Evolutionary conservation across 1,140 invertebrate species (phyloP).

Genomic region (Cydia splendana): DNA sequence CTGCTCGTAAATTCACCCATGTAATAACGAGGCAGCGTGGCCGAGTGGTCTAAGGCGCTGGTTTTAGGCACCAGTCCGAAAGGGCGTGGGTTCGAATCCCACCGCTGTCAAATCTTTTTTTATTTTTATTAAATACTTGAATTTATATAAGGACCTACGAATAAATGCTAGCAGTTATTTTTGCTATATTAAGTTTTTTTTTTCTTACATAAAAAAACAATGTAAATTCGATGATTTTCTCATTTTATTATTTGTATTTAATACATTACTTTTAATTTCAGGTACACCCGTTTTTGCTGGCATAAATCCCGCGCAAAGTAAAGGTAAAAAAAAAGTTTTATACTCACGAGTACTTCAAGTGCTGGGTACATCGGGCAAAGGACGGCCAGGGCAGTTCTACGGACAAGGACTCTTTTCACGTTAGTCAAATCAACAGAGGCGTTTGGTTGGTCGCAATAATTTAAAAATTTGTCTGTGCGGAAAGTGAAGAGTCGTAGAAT

Average conservation of each 20-base stretch:
- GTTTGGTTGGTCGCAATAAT: no score
- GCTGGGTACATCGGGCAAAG: neutral
- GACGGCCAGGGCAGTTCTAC: neutral
- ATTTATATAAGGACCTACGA: neutral
- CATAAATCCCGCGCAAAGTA: slow-evolving; percentile 4
- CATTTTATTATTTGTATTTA: neutral
- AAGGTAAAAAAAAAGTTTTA: neutral
- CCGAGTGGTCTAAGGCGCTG: slow-evolving; percentile 89
- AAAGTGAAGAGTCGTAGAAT: no score
- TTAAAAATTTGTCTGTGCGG: no score
- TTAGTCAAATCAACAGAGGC: no score
- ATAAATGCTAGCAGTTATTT: neutral
- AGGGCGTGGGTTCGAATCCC: slow-evolving; percentile 89
- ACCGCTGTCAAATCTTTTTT: slow-evolving; percentile 83
- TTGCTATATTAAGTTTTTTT: neutral
- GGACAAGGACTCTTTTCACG: no score
- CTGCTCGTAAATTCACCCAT: neutral
- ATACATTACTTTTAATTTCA: slow-evolving; percentile 4
- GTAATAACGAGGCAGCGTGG: slow-evolving; percentile 80
- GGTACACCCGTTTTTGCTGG: slow-evolving; percentile 26
- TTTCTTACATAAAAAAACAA: neutral
- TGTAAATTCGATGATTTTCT: neutral
- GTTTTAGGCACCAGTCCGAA: slow-evolving; percentile 90
- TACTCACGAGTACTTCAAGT: neutral
- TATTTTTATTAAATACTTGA: slow-evolving; percentile 32